phyloP scores from a whole-genome alignment of 2,888 invertebrate genomes.

The Papilio protenor region DNA sequence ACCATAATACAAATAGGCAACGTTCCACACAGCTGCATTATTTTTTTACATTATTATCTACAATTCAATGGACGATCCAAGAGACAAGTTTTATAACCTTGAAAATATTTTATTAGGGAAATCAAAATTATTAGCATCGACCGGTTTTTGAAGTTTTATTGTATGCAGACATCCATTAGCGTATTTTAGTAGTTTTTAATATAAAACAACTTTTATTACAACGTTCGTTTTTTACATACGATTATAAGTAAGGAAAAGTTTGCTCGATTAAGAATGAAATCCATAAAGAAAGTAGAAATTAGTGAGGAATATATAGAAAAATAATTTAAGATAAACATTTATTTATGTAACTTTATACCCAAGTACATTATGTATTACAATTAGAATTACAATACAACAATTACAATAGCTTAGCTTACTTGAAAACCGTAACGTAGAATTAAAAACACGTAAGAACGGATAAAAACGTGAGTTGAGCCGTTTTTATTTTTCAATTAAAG shows the following conservation, averaged over 20 bases:
- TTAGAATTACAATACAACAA: too few relatives aligned
- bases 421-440: too few relatives aligned
- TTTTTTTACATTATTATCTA: constrained; percentile 31
- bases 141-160: constrained; percentile 32
- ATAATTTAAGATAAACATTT: too few relatives aligned
- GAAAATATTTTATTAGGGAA: constrained; percentile 31
- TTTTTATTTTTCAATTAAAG: too few relatives aligned
- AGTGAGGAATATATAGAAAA: too few relatives aligned
- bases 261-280: background rate
- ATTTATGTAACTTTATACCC: too few relatives aligned
- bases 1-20: constrained; percentile 24
- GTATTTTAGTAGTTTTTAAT: constrained; percentile 11
- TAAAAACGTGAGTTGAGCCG: too few relatives aligned
- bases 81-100: constrained; percentile 30
- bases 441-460: too few relatives aligned
- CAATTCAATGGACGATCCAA: constrained; percentile 29
- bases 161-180: constrained; percentile 13
- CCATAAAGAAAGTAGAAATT: too few relatives aligned
- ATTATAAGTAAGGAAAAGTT: background rate
- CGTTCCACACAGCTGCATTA: constrained; percentile 25
- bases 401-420: too few relatives aligned
- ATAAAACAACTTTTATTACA: constrained; percentile 11
- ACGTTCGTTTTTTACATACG: background rate
- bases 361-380: too few relatives aligned
- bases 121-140: constrained; percentile 30